These are phyloP conservation scores for Arremon aurantiirostris DNA, from an alignment of 2,797 vertebrate species.

Conservation along the genomic window DNA sequence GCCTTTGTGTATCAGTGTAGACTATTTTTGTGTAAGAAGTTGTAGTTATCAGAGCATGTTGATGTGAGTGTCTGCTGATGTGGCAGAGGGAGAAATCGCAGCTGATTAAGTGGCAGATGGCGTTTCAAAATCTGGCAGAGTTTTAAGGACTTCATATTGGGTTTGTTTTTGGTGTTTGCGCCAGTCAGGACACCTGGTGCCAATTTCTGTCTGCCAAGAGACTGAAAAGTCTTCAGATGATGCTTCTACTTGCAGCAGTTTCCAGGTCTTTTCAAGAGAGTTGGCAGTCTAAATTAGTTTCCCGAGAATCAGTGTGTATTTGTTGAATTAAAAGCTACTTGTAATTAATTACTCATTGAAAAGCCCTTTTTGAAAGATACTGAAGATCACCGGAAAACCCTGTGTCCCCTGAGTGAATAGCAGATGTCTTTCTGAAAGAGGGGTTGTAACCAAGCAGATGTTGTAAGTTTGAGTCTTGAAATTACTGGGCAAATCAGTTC, in stretches of 20 bases:
- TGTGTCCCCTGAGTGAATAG: background rate
- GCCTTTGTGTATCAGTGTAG: background rate
- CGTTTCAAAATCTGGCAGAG: background rate
- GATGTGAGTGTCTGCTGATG: background rate
- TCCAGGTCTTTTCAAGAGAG: background rate
- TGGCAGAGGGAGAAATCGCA: background rate
- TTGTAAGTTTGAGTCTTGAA: background rate
- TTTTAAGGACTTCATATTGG: background rate
- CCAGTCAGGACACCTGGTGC: constrained; percentile 18
- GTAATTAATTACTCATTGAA: constrained; percentile 18
- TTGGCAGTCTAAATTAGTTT: background rate
- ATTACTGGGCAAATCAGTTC: background rate
- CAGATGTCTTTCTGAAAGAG: constrained; percentile 14
- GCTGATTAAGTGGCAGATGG: constrained; percentile 55
- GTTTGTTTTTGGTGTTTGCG: background rate
- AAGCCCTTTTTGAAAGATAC: background rate
- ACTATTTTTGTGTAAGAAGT: background rate
- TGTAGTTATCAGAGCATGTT: background rate
- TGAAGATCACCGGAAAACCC: background rate
- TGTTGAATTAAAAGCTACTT: constrained; percentile 35
- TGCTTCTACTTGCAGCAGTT: background rate
- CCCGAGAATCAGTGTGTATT: background rate
- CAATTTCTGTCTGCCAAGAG: background rate
- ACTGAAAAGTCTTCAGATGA: background rate
- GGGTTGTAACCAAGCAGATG: constrained; percentile 13